phyloP scores from a whole-genome alignment of 2,888 invertebrate species.

The Bedellia somnulentella region DNA sequence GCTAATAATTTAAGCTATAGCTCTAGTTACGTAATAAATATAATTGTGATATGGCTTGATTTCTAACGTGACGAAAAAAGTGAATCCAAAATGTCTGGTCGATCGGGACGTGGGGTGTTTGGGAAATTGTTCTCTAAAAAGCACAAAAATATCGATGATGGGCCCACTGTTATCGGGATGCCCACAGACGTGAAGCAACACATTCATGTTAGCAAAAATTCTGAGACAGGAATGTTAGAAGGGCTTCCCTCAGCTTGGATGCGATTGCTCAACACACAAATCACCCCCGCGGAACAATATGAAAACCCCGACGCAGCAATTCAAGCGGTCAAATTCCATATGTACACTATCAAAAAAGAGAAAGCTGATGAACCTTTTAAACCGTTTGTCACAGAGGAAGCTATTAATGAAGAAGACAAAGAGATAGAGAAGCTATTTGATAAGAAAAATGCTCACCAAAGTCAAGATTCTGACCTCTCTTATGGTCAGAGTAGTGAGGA shows the following conservation, averaged over 20 bases:
- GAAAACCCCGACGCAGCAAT: slow-evolving; percentile 89
- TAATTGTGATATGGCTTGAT: slow-evolving; percentile 23
- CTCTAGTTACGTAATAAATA: too few relatives aligned
- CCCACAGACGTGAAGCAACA: slow-evolving; percentile 86
- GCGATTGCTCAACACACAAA: slow-evolving; percentile 76
- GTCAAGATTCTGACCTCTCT: slow-evolving; percentile 59
- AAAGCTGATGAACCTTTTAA: slow-evolving; percentile 76
- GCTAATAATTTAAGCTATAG: too few relatives aligned
- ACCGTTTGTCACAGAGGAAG: slow-evolving; percentile 78
- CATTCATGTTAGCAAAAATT: slow-evolving; percentile 85
- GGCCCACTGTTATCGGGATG: slow-evolving; percentile 72
- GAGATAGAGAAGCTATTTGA: slow-evolving; percentile 77
- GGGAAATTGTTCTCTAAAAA: slow-evolving; percentile 53
- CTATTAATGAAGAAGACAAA: slow-evolving; percentile 80
- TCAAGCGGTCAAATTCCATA: slow-evolving; percentile 88
- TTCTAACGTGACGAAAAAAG: slow-evolving; percentile 16
- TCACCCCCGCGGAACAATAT: slow-evolving; percentile 83
- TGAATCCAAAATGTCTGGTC: slow-evolving; percentile 44
- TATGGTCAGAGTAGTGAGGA: slow-evolving; percentile 59
- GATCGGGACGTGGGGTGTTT: slow-evolving; percentile 49
- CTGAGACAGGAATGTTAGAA: slow-evolving; percentile 78
- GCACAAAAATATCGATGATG: slow-evolving; percentile 41
- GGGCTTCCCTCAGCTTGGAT: slow-evolving; percentile 86
- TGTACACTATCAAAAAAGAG: slow-evolving; percentile 84
- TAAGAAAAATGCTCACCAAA: slow-evolving; percentile 71